Conservation (phyloP, 2,888 invertebrate species). For the Tigriopus californicus region DNA sequence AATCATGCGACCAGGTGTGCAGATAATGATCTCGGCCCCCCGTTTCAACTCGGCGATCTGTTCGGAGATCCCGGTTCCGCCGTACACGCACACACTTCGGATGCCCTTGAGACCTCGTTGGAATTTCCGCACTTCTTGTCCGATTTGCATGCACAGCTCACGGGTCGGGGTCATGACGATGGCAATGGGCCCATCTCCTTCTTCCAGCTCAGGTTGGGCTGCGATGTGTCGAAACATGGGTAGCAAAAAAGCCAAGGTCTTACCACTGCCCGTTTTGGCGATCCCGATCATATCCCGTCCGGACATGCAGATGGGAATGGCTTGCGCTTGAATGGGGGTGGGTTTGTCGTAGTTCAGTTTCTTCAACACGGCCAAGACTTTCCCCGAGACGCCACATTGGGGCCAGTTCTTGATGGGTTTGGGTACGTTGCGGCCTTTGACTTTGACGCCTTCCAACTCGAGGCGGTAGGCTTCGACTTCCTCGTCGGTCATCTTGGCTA, state of each 20-base stretch:
- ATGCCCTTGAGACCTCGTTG: conserved; percentile 59
- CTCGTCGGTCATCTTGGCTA: conserved; percentile 70
- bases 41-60: conserved; percentile 42
- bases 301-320: conserved; percentile 90
- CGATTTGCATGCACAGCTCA: conserved; percentile 96
- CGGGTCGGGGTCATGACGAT: conserved; percentile 95
- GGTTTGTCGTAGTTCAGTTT: conserved; percentile 84
- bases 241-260: conserved; percentile 88
- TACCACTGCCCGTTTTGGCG: conserved; percentile 97
- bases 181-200: conserved; percentile 31
- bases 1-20: conserved; percentile 98
- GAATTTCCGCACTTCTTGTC: conserved; percentile 78
- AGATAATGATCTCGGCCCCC: conserved; percentile 94
- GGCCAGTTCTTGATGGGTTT: conserved; percentile 90
- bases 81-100: conserved; percentile 87
- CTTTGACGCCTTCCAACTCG: conserved; percentile 84
- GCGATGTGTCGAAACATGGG: conserved; percentile 94
- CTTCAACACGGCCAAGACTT: conserved; percentile 76
- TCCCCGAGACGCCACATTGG: conserved; percentile 90
- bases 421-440: conserved; percentile 90
- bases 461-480: conserved; percentile 60
- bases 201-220: conserved; percentile 52
- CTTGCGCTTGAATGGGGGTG: conserved; percentile 95
- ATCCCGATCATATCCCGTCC: conserved; percentile 86
- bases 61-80: conserved; percentile 90